These are phyloP conservation scores for Cavia aperea DNA, from an alignment of 2,113 vertebrate genomes.

Conservation along the genomic window DNA sequence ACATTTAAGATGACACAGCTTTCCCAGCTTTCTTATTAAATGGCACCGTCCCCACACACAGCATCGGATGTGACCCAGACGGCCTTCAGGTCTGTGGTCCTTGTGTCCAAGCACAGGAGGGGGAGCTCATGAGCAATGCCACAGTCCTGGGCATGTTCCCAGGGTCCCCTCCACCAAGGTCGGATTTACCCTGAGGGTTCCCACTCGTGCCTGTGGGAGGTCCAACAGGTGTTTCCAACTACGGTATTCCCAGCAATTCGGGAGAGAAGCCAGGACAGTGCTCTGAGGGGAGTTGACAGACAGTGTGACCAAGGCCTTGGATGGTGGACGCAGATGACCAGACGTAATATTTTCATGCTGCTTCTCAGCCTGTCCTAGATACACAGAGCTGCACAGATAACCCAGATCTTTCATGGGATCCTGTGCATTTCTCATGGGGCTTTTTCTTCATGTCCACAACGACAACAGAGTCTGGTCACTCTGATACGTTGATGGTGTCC, in stretches of 20 bases:
- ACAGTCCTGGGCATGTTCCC: fast-evolving
- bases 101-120: not conserved
- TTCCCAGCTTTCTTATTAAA: not conserved
- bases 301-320: not conserved
- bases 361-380: no score
- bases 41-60: not conserved
- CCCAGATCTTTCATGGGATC: not conserved
- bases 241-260: not conserved
- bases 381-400: not conserved
- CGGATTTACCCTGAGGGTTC: not conserved
- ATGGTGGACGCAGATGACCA: not conserved
- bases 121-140: no score
- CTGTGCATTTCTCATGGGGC: not conserved
- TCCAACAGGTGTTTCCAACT: no score
- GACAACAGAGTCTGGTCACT: not conserved
- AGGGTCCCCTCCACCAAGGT: fast-evolving
- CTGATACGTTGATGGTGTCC: not conserved
- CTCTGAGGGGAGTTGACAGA: not conserved
- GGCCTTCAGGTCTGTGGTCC: not conserved
- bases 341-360: not conserved
- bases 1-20: not conserved
- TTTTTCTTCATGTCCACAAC: not conserved
- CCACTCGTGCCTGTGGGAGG: not conserved
- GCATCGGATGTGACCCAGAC: not conserved
- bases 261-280: not conserved